Evolutionary conservation across 2,113 vertebrate species (phyloP).

Genomic region (Sphyrna mokarran): DNA sequence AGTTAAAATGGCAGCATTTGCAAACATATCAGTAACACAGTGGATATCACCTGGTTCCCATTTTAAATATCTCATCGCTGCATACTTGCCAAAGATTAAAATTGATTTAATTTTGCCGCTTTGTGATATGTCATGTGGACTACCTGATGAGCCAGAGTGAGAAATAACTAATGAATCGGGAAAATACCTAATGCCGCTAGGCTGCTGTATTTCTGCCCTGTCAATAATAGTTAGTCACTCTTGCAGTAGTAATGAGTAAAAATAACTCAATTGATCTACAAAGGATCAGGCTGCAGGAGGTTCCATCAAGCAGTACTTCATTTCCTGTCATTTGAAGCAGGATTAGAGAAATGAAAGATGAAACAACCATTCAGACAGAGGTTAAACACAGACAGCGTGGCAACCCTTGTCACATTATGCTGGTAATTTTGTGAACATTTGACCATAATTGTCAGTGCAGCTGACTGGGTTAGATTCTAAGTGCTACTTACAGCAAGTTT

Average conservation of each 20-base stretch:
- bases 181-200: neutral
- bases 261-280: slow-evolving; percentile 32
- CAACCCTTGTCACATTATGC: slow-evolving; percentile 22
- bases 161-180: neutral
- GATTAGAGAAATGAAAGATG: slow-evolving; percentile 31
- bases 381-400: slow-evolving; percentile 33
- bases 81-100: neutral
- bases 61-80: neutral
- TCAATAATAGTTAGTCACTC: neutral
- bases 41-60: neutral
- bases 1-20: neutral
- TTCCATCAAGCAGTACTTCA: slow-evolving; percentile 20
- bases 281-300: slow-evolving; percentile 11
- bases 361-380: slow-evolving; percentile 23
- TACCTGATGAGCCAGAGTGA: neutral
- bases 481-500: neutral
- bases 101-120: neutral
- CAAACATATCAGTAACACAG: neutral
- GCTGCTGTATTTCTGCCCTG: neutral
- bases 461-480: neutral
- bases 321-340: slow-evolving; percentile 15
- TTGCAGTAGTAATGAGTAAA: slow-evolving; percentile 30
- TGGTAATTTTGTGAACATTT: slow-evolving; percentile 10
- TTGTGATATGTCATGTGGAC: neutral
- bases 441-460: slow-evolving; percentile 20